Conservation (phyloP, 2,113 vertebrate species). For the Anser cygnoides region DNA sequence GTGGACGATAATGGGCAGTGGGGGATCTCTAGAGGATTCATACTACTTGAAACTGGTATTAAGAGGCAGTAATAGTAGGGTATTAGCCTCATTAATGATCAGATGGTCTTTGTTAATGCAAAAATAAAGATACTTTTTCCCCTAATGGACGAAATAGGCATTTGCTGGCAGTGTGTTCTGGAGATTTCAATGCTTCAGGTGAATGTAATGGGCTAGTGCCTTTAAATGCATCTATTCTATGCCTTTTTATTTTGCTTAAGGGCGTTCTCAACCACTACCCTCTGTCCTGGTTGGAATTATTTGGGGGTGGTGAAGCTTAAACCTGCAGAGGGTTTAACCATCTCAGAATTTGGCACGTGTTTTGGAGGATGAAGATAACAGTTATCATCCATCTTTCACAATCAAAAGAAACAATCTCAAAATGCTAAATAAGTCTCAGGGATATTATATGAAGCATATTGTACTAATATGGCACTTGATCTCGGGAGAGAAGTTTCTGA, state of each 20-base stretch:
- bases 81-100: not conserved
- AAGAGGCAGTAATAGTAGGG: not conserved
- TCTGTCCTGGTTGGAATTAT: not conserved
- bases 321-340: not conserved
- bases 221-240: not conserved
- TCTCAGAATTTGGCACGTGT: not conserved
- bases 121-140: not conserved
- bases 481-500: not conserved
- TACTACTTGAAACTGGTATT: not conserved
- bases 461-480: not conserved
- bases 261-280: not conserved
- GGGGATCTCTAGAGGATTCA: not conserved
- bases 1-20: not conserved
- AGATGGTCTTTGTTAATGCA: not conserved
- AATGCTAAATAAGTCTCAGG: not conserved
- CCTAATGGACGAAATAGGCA: not conserved
- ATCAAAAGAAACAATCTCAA: not conserved
- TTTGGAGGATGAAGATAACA: not conserved
- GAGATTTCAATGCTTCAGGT: not conserved
- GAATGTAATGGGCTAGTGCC: not conserved
- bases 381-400: not conserved
- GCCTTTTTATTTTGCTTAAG: not conserved
- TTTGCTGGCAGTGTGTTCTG: not conserved
- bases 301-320: not conserved
- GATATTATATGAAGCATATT: not conserved